Base-by-base conservation (phyloP, 2,113 vertebrate species). In the Chloebia gouldiae region DNA sequence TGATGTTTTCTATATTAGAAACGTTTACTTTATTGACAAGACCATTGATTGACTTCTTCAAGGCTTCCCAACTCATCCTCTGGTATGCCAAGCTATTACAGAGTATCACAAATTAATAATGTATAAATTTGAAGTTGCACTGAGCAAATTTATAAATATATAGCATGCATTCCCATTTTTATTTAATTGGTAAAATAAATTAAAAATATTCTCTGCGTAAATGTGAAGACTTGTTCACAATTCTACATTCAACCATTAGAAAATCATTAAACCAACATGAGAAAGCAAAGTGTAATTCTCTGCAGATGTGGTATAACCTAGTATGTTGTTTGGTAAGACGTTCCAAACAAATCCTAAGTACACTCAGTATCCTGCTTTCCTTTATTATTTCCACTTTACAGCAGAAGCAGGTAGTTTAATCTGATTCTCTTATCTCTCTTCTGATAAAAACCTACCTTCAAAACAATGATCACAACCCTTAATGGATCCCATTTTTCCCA, bases 41-140 rank as follows among this genome's bases (percentile, higher is more conserved):
- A 97, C 99, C 99, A 40, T 99, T 99, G 97, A 99, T 99, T 5
- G 99, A 99, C 95, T 99, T 99, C 98, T 99, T 99, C 94, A 99
- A 97, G 24, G 99, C 99, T 96, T 99, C 99, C 99, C 99, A 99
- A 97, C 99, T 99, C 99, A 99, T 99, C 89, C 99, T 99, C 97
- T 99, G 99, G 97, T 99, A 99, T 7, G 99, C 99, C 97, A 99
- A 98, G 94, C 99, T 99, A 97, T 92, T 95, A 90, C 15, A 95
- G 66, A 87, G 64, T 42, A 95, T 51, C 44, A 93, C 31, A 84
- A 54, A 78, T 97, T 89, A 92, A 5, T 82, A 77, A 83, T 42
- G 42, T 10, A 66, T 42, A 81, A 77, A 81, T 63, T 5, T 50
- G 42, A 86, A 20, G n/a, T 9, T 39, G 21, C 15, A 50, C 11